A percentile compares a stretch with the other conserved stretches of the same genome.
These are phyloP conservation scores for Drosophila obscura DNA, from an alignment of 1,140 invertebrate species.

Conservation along the genomic window DNA sequence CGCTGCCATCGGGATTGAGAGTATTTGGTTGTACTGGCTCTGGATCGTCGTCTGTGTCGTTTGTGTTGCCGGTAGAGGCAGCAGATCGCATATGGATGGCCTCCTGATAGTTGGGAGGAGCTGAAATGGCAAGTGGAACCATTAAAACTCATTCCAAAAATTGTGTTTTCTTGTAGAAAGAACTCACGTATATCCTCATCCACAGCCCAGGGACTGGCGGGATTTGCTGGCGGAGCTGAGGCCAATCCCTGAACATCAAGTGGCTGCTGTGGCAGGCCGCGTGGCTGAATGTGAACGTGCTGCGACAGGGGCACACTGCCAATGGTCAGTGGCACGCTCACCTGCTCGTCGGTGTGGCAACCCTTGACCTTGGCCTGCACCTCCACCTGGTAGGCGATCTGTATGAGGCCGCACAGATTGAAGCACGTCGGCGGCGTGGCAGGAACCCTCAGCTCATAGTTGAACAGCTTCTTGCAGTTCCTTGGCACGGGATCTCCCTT, in stretches of 20 bases:
- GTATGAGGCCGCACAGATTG: conserved; percentile 88
- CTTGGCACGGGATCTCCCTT: conserved; percentile 53
- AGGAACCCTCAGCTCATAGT: conserved; percentile 85
- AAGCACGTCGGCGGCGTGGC: conserved; percentile 88
- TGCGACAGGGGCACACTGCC: conserved; percentile 85
- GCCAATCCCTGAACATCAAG: conserved; percentile 39
- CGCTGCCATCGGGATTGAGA: conserved; percentile 51
- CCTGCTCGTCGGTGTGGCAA: conserved; percentile 84
- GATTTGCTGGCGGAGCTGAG: conserved; percentile 30
- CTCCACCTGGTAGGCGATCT: conserved; percentile 88
- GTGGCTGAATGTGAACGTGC: conserved; percentile 46
- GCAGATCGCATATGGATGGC: conserved; percentile 60
- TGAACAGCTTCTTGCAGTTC: conserved; percentile 67
- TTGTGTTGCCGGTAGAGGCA: background rate
- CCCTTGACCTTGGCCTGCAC: conserved; percentile 84
- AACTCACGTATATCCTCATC: conserved; percentile 57
- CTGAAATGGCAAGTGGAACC: conserved; percentile 15
- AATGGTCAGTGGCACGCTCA: conserved; percentile 84
- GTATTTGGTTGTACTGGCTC: conserved; percentile 38
- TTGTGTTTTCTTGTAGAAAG: no score
- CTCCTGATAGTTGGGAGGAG: conserved; percentile 73
- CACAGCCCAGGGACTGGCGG: conserved; percentile 27
- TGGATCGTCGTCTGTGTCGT: conserved; percentile 20
- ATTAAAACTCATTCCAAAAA: background rate
- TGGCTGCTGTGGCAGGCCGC: conserved; percentile 17